A percentile compares a stretch with the other conserved stretches of the same genome.
These are phyloP conservation scores for Caenorhabditis sp. DNA, from an alignment of 2,888 invertebrate species.

Conservation along the genomic window DNA sequence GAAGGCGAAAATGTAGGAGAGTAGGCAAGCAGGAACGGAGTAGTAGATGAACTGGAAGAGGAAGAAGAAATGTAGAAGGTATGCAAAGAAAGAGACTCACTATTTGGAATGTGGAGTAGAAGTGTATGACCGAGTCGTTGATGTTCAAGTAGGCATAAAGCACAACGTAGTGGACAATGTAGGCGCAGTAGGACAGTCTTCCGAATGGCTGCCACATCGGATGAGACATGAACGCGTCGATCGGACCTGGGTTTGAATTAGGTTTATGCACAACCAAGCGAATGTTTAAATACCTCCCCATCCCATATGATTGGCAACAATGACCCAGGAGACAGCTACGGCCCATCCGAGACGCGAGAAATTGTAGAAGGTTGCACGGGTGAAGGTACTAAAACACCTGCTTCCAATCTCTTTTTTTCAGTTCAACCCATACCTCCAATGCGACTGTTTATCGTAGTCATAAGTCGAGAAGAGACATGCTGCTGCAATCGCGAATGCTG, in stretches of 20 bases:
- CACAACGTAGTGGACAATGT: slow-evolving; percentile 85
- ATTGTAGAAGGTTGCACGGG: slow-evolving; percentile 62
- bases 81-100: slow-evolving; percentile 21
- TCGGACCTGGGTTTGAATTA: slow-evolving; percentile 24
- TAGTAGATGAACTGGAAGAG: slow-evolving; percentile 36
- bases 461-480: slow-evolving; percentile 67
- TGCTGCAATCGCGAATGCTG: slow-evolving; percentile 41
- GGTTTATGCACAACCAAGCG: too few species aligned
- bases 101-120: slow-evolving; percentile 45
- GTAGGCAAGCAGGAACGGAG: slow-evolving; percentile 25
- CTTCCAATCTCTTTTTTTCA: too few species aligned
- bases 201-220: slow-evolving; percentile 91
- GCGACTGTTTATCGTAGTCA: slow-evolving; percentile 46
- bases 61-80: background rate
- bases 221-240: slow-evolving; percentile 87
- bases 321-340: slow-evolving; percentile 84
- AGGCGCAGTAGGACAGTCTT: slow-evolving; percentile 93
- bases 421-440: slow-evolving; percentile 40
- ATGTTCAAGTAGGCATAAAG: slow-evolving; percentile 55
- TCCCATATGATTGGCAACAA: slow-evolving; percentile 84
- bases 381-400: slow-evolving; percentile 51
- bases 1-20: slow-evolving; percentile 59
- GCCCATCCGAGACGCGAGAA: slow-evolving; percentile 83
- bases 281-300: slow-evolving; percentile 85
- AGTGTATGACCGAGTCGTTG: slow-evolving; percentile 35